A percentile compares a stretch with the other conserved stretches of the same genome.
phyloP scores from a whole-genome alignment of 37 sponge, comb jelly and placozoan species.

The Spongilla lacustris region DNA sequence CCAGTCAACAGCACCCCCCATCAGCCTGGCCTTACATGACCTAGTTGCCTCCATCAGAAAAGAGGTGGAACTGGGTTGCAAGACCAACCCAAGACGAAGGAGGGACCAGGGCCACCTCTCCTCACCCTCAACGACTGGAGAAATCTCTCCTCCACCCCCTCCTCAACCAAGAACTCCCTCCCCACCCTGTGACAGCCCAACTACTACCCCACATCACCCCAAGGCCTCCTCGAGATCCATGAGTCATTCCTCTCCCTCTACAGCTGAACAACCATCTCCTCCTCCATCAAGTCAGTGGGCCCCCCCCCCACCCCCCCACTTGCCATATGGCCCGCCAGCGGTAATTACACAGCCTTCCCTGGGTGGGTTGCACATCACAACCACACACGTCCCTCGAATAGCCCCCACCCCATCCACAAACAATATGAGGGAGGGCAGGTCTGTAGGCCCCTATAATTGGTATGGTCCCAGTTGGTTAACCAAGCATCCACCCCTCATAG shows the following conservation, averaged over 20 bases:
- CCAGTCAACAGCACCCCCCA: not conserved
- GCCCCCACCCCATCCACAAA: not conserved
- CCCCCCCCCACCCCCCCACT: slow-evolving; percentile 1
- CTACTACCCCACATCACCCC: slow-evolving; percentile 1
- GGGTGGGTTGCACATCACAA: slow-evolving; percentile 1
- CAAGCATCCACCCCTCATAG: slow-evolving; percentile 1
- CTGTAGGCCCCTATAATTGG: slow-evolving; percentile 1
- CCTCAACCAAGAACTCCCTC: slow-evolving; percentile 1
- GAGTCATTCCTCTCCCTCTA: slow-evolving; percentile 1
- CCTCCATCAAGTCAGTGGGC: not conserved
- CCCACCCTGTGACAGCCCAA: not conserved
- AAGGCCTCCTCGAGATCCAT: slow-evolving; percentile 1
- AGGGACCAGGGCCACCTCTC: slow-evolving; percentile 1
- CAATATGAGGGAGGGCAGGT: slow-evolving; percentile 1
- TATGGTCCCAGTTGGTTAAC: slow-evolving; percentile 1
- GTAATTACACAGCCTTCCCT: slow-evolving; percentile 1
- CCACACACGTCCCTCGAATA: slow-evolving; percentile 1
- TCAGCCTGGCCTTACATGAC: not conserved
- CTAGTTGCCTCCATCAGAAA: slow-evolving; percentile 1
- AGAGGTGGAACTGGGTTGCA: slow-evolving; percentile 1
- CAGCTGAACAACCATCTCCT: slow-evolving; percentile 1
- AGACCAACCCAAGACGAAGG: not conserved
- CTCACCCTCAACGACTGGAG: slow-evolving; percentile 1
- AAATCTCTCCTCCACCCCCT: slow-evolving; percentile 1
- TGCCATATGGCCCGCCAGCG: slow-evolving; percentile 1